Percentiles rank a stretch among this genome's conserved stretches.
These are phyloP conservation scores for Cromileptes altivelis DNA, from an alignment of 2,113 vertebrate genomes.

Conservation along the genomic window DNA sequence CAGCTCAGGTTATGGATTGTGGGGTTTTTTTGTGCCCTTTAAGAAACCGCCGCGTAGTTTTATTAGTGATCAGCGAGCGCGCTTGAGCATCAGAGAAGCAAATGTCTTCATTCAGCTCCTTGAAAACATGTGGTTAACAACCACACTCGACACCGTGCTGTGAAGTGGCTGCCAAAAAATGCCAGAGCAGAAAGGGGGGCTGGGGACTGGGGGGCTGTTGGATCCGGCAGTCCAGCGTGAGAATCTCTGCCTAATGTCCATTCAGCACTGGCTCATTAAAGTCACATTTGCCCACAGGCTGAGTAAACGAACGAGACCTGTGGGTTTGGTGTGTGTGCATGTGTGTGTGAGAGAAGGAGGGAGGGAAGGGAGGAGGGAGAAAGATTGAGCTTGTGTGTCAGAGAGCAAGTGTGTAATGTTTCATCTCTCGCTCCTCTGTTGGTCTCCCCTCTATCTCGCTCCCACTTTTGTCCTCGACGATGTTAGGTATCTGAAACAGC, in stretches of 20 bases:
- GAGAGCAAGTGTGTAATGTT: constrained; percentile 46
- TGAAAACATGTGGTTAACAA: constrained; percentile 65
- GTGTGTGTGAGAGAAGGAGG: background rate
- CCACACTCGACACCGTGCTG: constrained; percentile 64
- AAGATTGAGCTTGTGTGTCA: constrained; percentile 47
- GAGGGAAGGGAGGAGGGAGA: background rate
- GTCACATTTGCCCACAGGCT: constrained; percentile 79
- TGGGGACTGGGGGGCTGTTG: constrained; percentile 13
- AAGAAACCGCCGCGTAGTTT: background rate
- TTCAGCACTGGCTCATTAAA: constrained; percentile 78
- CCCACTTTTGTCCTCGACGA: constrained; percentile 56
- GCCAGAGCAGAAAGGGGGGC: constrained; percentile 29
- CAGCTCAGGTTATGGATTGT: background rate
- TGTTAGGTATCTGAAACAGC: constrained; percentile 46
- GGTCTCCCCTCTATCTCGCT: constrained; percentile 21
- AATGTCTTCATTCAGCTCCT: constrained; percentile 49
- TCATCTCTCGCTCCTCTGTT: constrained; percentile 49
- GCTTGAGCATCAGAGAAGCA: constrained; percentile 33
- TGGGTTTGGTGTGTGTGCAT: constrained; percentile 41
- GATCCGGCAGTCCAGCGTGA: constrained; percentile 62
- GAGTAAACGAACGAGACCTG: constrained; percentile 74
- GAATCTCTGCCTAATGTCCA: constrained; percentile 75
- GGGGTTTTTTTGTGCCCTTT: background rate
- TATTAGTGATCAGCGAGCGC: constrained; percentile 21
- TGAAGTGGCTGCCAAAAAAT: constrained; percentile 71